Percentiles rank a stretch among this genome's conserved stretches.
phyloP scores from a whole-genome alignment of 2,113 vertebrate species.

The Sander lucioperca region DNA sequence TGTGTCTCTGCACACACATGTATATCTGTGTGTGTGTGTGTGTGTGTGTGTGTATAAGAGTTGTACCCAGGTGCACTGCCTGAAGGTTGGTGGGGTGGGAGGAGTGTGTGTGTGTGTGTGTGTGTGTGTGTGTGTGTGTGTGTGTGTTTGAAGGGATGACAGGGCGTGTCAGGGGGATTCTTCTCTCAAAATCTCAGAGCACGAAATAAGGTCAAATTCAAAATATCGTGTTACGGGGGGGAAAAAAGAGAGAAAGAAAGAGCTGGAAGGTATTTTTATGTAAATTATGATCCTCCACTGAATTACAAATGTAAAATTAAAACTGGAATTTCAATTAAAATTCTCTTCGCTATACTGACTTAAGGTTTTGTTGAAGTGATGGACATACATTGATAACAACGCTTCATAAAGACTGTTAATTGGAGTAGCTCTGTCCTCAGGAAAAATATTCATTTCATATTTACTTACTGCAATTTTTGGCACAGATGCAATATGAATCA shows the following conservation, averaged over 20 bases:
- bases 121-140: conserved; percentile 37
- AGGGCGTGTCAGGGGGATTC: conserved; percentile 66
- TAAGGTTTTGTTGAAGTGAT: not conserved
- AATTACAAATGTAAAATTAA: conserved; percentile 36
- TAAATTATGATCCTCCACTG: conserved; percentile 40
- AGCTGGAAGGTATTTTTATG: conserved; percentile 57
- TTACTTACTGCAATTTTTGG: not conserved
- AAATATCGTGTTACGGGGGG: conserved; percentile 35
- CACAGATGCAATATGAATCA: not conserved
- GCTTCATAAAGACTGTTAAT: not conserved
- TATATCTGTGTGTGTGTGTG: conserved; percentile 12
- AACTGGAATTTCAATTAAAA: conserved; percentile 14
- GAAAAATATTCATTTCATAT: not conserved
- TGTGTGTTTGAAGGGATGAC: conserved; percentile 55
- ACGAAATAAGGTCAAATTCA: conserved; percentile 73
- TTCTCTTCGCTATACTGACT: not conserved
- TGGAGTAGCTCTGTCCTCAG: not conserved
- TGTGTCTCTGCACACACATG: conserved; percentile 1
- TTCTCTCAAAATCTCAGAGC: conserved; percentile 57
- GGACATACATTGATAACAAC: not conserved
- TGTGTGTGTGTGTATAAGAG: conserved; percentile 27
- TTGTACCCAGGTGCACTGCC: conserved; percentile 80
- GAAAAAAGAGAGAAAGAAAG: not conserved
- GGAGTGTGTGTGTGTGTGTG: conserved; percentile 29
- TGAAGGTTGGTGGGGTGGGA: conserved; percentile 61